Base-by-base conservation (phyloP, 1,140 invertebrate genomes). In the Neodiprion virginianus region DNA sequence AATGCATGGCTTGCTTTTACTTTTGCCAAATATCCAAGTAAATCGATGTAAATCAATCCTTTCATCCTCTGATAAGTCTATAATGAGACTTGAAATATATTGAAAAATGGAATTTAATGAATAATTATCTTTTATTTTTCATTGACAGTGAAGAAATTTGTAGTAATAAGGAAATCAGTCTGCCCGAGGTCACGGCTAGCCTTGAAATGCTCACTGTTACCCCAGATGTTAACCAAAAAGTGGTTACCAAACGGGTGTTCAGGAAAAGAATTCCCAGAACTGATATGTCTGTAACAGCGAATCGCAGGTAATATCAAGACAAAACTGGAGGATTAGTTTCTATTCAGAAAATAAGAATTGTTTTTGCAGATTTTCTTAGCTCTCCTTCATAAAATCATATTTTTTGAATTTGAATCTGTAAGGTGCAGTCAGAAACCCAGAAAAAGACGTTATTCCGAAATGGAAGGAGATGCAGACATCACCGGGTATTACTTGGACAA, bases 401-500 rank as follows among this genome's bases (percentile, higher is more conserved):
- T 53, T 53, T 49, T n/a, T 21, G 28, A 72, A 47, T 48, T 1
- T 48, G 17, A 21, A 68, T 53, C 76, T 76, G 10, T 12, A 68
- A 88, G 87, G 80, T 85, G 84, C 49, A 87, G 77, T 73, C 69
- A 78, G 12, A 86, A 71, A 68, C 86, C 87, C 65, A 84, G 76
- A 48, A 88, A 88, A 49, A 75, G 86, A 49, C 76, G 67, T 4
- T 75, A 77, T 70, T 21, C 73, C 28, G 81, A 85, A 48, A 83
- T 84, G 72, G 82, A 86, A 47, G 79, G 9, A 61, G 81, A 84
- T 4, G 77, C 81, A 47, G 78, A 84, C 7, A 77, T 84, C 12
- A 83, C 79, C 40, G 79, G 83, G 7, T 87, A 87, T 80, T 88
- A 88, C 71, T 79, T 87, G 61, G 83, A 88, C 68, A 87, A 83